Percentiles rank a stretch among this genome's conserved stretches.
Evolutionary conservation across 2,888 invertebrate species (phyloP).

Genomic region (Cephus pulcher): DNA sequence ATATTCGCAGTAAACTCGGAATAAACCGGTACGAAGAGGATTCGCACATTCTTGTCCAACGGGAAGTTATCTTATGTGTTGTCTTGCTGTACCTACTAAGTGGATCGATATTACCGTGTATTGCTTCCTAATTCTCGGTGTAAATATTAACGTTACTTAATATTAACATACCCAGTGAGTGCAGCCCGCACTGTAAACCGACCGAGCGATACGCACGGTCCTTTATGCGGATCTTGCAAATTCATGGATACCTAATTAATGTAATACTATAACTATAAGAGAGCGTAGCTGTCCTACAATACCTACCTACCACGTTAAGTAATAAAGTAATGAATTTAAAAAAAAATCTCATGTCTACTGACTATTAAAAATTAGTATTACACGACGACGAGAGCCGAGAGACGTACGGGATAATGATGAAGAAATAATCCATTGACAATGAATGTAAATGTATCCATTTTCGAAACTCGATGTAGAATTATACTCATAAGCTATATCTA

Average conservation of each 20-base stretch:
- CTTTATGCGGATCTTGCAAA: conserved; percentile 3
- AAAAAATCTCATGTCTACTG: conserved; percentile 56
- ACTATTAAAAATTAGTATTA: conserved; percentile 62
- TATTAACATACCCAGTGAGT: conserved; percentile 45
- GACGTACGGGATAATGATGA: conserved; percentile 41
- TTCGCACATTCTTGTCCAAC: neutral
- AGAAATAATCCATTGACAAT: conserved; percentile 66
- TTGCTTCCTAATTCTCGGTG: conserved; percentile 62
- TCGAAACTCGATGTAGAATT: conserved; percentile 67
- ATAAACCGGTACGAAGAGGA: neutral
- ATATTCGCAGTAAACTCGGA: neutral
- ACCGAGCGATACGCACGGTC: neutral
- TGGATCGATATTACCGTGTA: conserved; percentile 49
- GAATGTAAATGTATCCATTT: conserved; percentile 68
- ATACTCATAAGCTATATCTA: conserved; percentile 67
- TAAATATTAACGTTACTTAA: conserved; percentile 64
- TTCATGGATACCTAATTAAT: conserved; percentile 58
- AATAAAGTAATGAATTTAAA: conserved; percentile 53
- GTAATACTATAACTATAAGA: conserved; percentile 59
- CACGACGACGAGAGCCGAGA: conserved; percentile 41
- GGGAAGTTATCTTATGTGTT: conserved; percentile 45
- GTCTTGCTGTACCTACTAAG: conserved; percentile 54
- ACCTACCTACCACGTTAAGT: conserved; percentile 59
- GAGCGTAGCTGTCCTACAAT: conserved; percentile 64
- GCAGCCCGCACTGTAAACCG: conserved; percentile 10